Evolutionary conservation across 2,888 invertebrate genomes (phyloP), one percentile per base, ranked within the genome.

Genomic region (Thereva nobilitata): DNA sequence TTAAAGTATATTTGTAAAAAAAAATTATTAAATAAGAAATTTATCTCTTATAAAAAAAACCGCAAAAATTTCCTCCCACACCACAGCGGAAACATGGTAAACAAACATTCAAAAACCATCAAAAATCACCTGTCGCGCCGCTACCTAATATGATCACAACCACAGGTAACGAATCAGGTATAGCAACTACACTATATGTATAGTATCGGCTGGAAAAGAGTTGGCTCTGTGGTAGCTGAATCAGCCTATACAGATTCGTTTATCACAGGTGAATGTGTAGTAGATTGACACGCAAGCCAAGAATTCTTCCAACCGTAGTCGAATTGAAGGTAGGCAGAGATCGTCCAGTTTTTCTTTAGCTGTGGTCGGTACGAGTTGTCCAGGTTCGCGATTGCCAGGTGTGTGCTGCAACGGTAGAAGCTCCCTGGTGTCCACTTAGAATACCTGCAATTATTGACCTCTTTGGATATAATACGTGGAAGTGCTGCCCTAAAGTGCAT

Each of bases 321-420:
- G 23, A 23, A 23, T 23, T 23, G 23, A 23, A 61, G 61, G 50
- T 61, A 41, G 23, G 1, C 23, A 23, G 23, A 23, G 49, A 50
- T 50, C 50, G 61, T 61, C 61, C 61, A 61, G 61, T 61, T 61
- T 61, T 61, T 50, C 50, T 61, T 61, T 61, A 61, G 61, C 61
- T 50, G 61, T 61, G 49, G 61, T 49, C 50, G 61, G 34, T 50
- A 38, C 41, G 23, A 49, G 61, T 61, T 41, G 12, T 37, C 8
- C 23, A n/a, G 5, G 34, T 23, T 50, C 50, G 53, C 38, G 53
- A 40, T 53, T 40, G 38, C 40, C 53, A 53, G 53, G 53, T 53
- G 38, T 53, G 53, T 40, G 45, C 61, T 23, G 23, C 12, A 61
- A 61, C 61, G 61, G 61, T 61, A 61, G 50, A 61, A 23, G 61